These are phyloP conservation scores for Oscheius sp. DNA, from an alignment of 2,888 invertebrate species.

Conservation along the genomic window DNA sequence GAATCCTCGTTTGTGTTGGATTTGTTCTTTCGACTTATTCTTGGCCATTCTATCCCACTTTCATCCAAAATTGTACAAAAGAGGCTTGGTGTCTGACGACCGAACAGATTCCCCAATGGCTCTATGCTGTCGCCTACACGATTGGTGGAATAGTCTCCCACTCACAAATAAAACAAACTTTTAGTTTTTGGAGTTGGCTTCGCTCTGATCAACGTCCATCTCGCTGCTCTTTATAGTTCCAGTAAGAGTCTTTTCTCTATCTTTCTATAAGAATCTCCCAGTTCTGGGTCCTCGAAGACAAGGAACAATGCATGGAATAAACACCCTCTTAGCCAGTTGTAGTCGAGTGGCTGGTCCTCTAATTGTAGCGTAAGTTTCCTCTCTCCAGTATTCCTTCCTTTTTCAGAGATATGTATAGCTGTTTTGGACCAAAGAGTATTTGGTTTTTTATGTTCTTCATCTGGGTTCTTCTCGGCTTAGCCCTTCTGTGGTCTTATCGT, in stretches of 20 bases:
- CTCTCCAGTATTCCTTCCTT: background rate
- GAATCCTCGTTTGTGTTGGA: conserved; percentile 30
- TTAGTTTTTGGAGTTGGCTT: conserved; percentile 40
- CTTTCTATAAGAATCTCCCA: too few species aligned
- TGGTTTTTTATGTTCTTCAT: conserved; percentile 24
- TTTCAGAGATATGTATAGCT: conserved; percentile 28
- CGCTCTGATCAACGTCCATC: conserved; percentile 38
- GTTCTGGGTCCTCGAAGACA: conserved; percentile 30
- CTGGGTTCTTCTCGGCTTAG: conserved; percentile 11
- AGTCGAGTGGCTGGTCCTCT: conserved; percentile 30
- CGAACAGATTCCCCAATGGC: conserved; percentile 23
- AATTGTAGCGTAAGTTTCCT: conserved; percentile 21
- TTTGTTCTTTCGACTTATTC: conserved; percentile 34
- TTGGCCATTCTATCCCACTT: conserved; percentile 23
- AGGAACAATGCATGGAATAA: conserved; percentile 34
- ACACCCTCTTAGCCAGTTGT: conserved; percentile 29
- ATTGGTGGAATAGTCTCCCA: too few species aligned
- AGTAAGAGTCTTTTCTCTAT: too few species aligned
- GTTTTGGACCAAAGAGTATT: conserved; percentile 11
- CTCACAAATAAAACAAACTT: too few species aligned
- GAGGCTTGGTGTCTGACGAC: conserved; percentile 22
- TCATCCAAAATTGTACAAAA: conserved; percentile 14
- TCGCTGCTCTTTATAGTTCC: conserved; percentile 30
- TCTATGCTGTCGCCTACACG: conserved; percentile 32
- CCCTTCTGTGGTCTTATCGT: conserved; percentile 19